Evolutionary conservation across 1,140 invertebrate genomes (phyloP).

Genomic region (Chionoecetes opilio): DNA sequence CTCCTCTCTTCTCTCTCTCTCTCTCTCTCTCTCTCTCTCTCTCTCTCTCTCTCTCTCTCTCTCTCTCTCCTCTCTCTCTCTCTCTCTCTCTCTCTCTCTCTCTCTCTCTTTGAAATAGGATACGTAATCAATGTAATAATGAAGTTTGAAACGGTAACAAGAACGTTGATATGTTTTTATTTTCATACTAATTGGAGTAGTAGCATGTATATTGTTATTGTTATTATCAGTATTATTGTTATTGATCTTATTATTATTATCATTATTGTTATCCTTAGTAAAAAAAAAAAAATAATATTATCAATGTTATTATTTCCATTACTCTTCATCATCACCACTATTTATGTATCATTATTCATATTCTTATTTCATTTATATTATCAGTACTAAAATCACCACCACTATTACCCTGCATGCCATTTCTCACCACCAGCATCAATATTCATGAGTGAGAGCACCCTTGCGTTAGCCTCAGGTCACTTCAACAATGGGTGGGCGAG

Average conservation of each 20-base stretch:
- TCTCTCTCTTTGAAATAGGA: too few relatives aligned
- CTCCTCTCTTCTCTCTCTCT: too few relatives aligned
- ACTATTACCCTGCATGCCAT: neutral
- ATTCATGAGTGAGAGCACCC: slow-evolving; percentile 3
- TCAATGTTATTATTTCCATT: neutral
- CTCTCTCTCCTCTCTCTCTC: too few relatives aligned
- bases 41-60: too few relatives aligned
- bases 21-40: neutral
- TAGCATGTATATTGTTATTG: neutral
- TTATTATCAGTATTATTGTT: slow-evolving; percentile 7
- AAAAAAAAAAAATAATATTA: neutral
- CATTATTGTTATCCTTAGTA: neutral
- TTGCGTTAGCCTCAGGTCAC: slow-evolving; percentile 37
- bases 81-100: too few relatives aligned
- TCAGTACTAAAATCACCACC: neutral
- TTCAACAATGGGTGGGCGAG: slow-evolving; percentile 22
- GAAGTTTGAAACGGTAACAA: neutral
- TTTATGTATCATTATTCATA: too few relatives aligned
- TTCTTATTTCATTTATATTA: neutral
- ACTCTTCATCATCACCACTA: neutral
- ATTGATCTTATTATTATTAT: neutral
- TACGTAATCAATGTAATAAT: too few relatives aligned
- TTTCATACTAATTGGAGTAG: neutral
- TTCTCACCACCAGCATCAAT: slow-evolving; percentile 20
- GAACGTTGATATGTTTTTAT: neutral